These are phyloP conservation scores for Enteromius radiatus DNA, from an alignment of 2,797 vertebrate species.

Conservation along the genomic window DNA sequence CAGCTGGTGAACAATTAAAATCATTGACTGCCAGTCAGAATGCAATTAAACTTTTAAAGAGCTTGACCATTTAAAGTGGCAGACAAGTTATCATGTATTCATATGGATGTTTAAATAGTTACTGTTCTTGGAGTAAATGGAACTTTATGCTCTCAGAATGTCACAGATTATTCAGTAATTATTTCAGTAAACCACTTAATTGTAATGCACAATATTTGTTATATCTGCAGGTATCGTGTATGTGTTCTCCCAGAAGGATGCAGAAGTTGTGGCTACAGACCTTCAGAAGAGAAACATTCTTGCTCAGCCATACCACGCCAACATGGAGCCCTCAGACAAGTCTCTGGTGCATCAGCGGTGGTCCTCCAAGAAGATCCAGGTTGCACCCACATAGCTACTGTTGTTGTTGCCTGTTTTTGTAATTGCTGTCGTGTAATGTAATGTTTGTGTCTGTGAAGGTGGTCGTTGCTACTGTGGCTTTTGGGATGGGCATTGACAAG, in stretches of 20 bases:
- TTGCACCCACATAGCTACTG: slow-evolving; percentile 52
- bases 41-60: background rate
- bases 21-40: background rate
- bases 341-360: slow-evolving; percentile 86
- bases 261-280: slow-evolving; percentile 84
- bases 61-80: background rate
- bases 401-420: background rate
- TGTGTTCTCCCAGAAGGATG: slow-evolving; percentile 97
- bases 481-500: slow-evolving; percentile 99
- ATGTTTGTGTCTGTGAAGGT: slow-evolving; percentile 76
- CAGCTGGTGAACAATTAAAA: background rate
- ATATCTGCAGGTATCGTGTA: slow-evolving; percentile 89
- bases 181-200: background rate
- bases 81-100: background rate
- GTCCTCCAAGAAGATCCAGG: slow-evolving; percentile 90
- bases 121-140: background rate
- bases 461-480: slow-evolving; percentile 95
- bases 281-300: slow-evolving; percentile 85
- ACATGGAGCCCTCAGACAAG: slow-evolving; percentile 87
- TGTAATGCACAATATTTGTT: background rate
- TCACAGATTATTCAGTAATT: background rate
- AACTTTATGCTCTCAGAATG: background rate
- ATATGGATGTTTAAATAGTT: background rate
- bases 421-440: background rate
- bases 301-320: slow-evolving; percentile 89